Base-by-base conservation (phyloP, 2,888 invertebrate genomes). In the Dastarcus helophoroides region DNA sequence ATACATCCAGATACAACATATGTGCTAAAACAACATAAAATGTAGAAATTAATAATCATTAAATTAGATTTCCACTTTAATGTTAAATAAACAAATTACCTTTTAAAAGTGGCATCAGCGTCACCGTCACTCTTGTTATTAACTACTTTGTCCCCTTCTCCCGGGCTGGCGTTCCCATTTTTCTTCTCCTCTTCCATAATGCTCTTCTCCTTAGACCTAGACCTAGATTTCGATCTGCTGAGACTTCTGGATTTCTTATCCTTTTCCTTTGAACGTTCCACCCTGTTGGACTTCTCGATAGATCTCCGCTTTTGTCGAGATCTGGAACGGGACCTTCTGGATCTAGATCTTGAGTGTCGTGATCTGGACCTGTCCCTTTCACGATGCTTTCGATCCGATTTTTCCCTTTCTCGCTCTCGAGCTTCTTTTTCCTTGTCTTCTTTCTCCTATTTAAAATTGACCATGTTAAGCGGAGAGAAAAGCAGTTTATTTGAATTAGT, bases 391-490 rank as follows among this genome's bases (percentile, higher is more conserved):
- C 56, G 49, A 27, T 52, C 39, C 10, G 53, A 54, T 24, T 51
- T 44, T 12, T 52, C 56, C 28, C 55, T 56, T 61, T 58, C 55
- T 48, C 56, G 46, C 63, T 65, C 45, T 62, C 62, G 51, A 57
- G 65, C 56, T 50, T 54, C 68, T 62, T 44, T 65, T 56, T 51
- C 64, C 58, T 56, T 56, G 22, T 60, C 52, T 8, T 54, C 44
- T 43, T 44, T 55, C 41, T 46, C 64, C 59, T n/a, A n/a, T n/a
- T n/a, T n/a, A n/a, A n/a, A n/a, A n/a, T n/a, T n/a, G n/a, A n/a
- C n/a, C n/a, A n/a, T n/a, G n/a, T n/a, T n/a, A n/a, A n/a, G n/a
- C n/a, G n/a, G n/a, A n/a, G n/a, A n/a, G n/a, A n/a, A n/a, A n/a
- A n/a, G n/a, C n/a, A n/a, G n/a, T n/a, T n/a, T n/a, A n/a, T n/a